These are phyloP conservation scores for Anthonomus grandis DNA, from an alignment of 1,140 invertebrate genomes.

Conservation along the genomic window DNA sequence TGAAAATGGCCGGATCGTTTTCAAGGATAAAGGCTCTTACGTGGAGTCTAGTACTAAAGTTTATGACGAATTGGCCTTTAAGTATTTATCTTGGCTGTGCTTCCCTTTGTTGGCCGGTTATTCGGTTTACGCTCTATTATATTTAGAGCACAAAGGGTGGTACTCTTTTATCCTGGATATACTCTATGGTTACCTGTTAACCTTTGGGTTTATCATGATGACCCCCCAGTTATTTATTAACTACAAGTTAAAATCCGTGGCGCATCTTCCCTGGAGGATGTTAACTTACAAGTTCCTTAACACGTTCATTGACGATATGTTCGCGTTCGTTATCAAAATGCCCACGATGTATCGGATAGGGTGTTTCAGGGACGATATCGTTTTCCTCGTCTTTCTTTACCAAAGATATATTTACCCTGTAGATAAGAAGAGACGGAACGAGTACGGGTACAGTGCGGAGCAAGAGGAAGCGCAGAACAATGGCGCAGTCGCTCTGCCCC, in stretches of 20 bases:
- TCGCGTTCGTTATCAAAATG: slow-evolving; percentile 99
- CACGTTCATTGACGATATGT: slow-evolving; percentile 99
- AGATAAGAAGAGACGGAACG: slow-evolving; percentile 90
- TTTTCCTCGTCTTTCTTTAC: slow-evolving; percentile 98
- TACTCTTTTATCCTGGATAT: slow-evolving; percentile 79
- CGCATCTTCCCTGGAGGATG: slow-evolving; percentile 99
- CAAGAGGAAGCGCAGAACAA: too few species aligned
- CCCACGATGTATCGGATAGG: slow-evolving; percentile 94
- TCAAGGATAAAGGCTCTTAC: slow-evolving; percentile 95
- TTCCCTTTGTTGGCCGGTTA: slow-evolving; percentile 93
- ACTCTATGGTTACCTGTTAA: slow-evolving; percentile 97
- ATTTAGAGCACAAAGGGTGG: slow-evolving; percentile 98
- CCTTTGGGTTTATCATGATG: slow-evolving; percentile 99
- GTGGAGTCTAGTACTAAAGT: slow-evolving; percentile 90
- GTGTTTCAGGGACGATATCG: slow-evolving; percentile 97
- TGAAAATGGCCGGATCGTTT: slow-evolving; percentile 70
- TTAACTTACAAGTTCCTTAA: slow-evolving; percentile 99
- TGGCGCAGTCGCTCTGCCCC: too few species aligned
- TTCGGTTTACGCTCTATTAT: slow-evolving; percentile 93
- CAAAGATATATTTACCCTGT: slow-evolving; percentile 98
- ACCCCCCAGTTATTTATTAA: slow-evolving; percentile 99
- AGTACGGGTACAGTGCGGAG: slow-evolving; percentile 88
- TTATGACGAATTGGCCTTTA: slow-evolving; percentile 95
- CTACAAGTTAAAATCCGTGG: slow-evolving; percentile 98
- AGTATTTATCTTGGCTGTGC: slow-evolving; percentile 92